Evolutionary conservation across 92 coral and sea anemone species (phyloP), one percentile per base, ranked within the genome.

Genomic region (Desmophyllum pertusum): DNA sequence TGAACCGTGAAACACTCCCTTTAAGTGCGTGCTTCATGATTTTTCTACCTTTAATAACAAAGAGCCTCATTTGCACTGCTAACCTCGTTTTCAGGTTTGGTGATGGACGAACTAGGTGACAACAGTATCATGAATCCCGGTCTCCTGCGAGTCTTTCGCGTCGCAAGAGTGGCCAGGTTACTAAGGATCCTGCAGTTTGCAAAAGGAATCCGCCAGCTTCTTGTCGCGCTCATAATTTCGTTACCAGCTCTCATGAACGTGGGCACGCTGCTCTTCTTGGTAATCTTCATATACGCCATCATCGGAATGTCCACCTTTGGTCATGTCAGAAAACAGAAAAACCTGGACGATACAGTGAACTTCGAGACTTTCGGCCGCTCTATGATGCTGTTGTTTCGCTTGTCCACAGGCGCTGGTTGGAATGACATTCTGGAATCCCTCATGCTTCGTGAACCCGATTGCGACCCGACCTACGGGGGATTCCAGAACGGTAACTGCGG

Each of bases 271-370:
- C 91, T 96, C n/a, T 92, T 96, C 48, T 92, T 96, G 30, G 95
- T 96, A 10, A 94, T 96, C 46, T 96, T 95, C 76, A 95, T 96
- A 63, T 97, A 93, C 77, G 99, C 98, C 52, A 83, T 92, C 68
- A 92, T 97, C 86, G 99, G 98, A 75, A 97, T 97, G 99, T 88
- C 97, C 1, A 91, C 98, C 43, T 97, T 94, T 74, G 96, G 93
- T 0, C 94, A 82, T 80, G 93, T 97, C 39, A 94, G 88, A 66
- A 93, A 91, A 71, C 96, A 95, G 57, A 95, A 94, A 37, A 93
- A 88, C 67, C 71, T 97, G n/a, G 96, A 97, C 75, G 97, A 95
- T 17, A 93, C 83, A 48, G 97, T 96, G 21, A 97, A 97, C 81
- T 97, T 97, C 75, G 90, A 97, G 80, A 97, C 97, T 61, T 94